Percentiles rank a stretch among this genome's conserved stretches.
Evolutionary conservation across 2,113 vertebrate genomes (phyloP).

Genomic region (Phalacrocorax carbo): DNA sequence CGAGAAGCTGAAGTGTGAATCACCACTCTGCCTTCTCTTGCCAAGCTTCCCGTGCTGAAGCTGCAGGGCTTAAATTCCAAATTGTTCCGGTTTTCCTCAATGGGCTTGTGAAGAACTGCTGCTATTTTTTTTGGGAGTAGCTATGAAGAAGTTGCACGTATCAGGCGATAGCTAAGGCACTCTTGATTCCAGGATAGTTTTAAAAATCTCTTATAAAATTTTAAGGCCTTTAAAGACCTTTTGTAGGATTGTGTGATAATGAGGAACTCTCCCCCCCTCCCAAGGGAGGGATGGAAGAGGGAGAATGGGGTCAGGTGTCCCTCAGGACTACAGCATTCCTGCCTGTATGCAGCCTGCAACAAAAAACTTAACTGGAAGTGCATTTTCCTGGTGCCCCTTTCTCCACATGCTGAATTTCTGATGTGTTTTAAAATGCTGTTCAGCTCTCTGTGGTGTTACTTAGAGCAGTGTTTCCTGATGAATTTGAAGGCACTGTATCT

Average conservation of each 20-base stretch:
- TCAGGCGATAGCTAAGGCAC: not conserved
- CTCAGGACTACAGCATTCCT: not conserved
- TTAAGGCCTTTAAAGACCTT: not conserved
- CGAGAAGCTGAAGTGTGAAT: conserved; percentile 3
- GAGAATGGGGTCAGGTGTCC: not conserved
- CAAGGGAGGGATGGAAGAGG: not conserved
- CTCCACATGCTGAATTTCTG: not conserved
- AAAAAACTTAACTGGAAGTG: not conserved
- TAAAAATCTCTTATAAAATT: not conserved
- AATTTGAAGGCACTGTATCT: not conserved
- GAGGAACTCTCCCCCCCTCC: not conserved
- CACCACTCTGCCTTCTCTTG: not conserved
- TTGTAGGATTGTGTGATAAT: conserved; percentile 11
- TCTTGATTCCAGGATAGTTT: not conserved
- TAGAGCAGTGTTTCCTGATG: not conserved
- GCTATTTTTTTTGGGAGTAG: not conserved
- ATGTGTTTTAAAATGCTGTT: not conserved
- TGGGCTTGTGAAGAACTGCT: not conserved
- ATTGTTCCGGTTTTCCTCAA: not conserved
- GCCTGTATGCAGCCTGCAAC: not conserved
- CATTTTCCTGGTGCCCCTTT: not conserved
- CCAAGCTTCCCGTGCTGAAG: not conserved
- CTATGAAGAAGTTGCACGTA: not conserved
- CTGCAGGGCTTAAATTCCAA: not conserved
- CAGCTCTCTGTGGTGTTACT: not conserved